Evolutionary conservation across 2,113 vertebrate species (phyloP).

Genomic region (Nibea albiflora): DNA sequence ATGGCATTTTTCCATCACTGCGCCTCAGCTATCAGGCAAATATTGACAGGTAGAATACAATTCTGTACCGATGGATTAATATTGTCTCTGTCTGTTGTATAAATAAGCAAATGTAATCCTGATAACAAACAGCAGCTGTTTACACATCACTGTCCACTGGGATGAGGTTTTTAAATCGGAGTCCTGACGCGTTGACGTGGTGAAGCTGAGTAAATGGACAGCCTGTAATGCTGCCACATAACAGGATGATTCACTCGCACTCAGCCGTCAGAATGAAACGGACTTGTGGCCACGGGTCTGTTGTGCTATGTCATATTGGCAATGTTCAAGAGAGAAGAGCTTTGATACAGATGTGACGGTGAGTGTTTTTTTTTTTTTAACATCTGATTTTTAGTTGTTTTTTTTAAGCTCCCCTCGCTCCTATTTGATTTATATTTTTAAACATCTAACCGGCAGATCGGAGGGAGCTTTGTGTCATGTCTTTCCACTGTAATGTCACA

Average conservation of each 20-base stretch:
- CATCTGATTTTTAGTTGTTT: no score
- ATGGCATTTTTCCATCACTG: neutral
- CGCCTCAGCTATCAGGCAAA: constrained; percentile 13
- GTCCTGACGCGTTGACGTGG: neutral
- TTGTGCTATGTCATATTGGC: neutral
- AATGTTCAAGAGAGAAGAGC: neutral
- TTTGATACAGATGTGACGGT: neutral
- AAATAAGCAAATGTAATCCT: constrained; percentile 1
- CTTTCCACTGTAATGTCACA: constrained; percentile 16
- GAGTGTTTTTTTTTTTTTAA: neutral
- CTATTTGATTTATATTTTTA: no score
- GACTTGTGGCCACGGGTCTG: neutral
- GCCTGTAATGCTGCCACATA: neutral
- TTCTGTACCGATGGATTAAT: constrained; percentile 4
- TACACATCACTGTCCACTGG: neutral
- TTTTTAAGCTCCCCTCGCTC: no score
- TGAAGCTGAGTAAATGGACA: constrained; percentile 2
- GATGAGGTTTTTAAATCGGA: neutral
- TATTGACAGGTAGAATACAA: constrained; percentile 30
- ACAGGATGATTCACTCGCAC: neutral
- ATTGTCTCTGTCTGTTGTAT: neutral
- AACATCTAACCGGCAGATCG: neutral
- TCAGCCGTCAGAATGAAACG: neutral
- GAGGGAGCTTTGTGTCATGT: constrained; percentile 8
- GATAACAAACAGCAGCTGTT: constrained; percentile 28